Base-by-base conservation (phyloP, 2,888 invertebrate genomes). In the Myathropa florea region DNA sequence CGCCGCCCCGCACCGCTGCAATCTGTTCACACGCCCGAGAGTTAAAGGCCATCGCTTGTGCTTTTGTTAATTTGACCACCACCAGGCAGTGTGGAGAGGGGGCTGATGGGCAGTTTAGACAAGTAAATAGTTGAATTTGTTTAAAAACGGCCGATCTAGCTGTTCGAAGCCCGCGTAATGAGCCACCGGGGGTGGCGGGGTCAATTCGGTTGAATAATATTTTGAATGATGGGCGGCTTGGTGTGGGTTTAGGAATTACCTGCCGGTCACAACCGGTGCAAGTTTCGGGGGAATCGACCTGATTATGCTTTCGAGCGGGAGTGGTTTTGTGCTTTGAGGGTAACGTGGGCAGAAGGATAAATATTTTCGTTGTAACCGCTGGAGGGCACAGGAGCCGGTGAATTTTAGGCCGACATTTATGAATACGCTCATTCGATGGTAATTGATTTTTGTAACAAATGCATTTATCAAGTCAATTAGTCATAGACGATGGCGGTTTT, bases 11-110 rank as follows among this genome's bases (percentile, higher is more conserved):
- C 36, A 53, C n/a, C 33, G 68, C 68, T 64, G 55, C 59, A 71
- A 79, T 79, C 70, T 79, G 78, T 71, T 79, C 71, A 46, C 63
- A 23, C n/a, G 24, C 14, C 77, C 26, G 7, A 68, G 33, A 61
- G 60, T 68, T 70, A 68, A 78, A 79, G 28, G 78, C 28, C 33
- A n/a, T 10, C 59, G 61, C 53, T n/a, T 26, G 46, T 33, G 26
- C 23, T n/a, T 61, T 57, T 64, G 67, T 59, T 59, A 75, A 65
- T 59, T 57, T 21, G 28, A 46, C 23, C 18, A n/a, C 26, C 9
- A 6, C n/a, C 7, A n/a, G 9, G n/a, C 3, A 6, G 55, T 14
- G 24, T 59, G 59, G 21, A n/a, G 63, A n/a, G 9, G 3, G 18
- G 12, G 18, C n/a, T n/a, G 28, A 7, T 60, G 18, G 59, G 28